phyloP scores from a whole-genome alignment of 2,797 vertebrate species.

The Sebastes paucispinis region DNA sequence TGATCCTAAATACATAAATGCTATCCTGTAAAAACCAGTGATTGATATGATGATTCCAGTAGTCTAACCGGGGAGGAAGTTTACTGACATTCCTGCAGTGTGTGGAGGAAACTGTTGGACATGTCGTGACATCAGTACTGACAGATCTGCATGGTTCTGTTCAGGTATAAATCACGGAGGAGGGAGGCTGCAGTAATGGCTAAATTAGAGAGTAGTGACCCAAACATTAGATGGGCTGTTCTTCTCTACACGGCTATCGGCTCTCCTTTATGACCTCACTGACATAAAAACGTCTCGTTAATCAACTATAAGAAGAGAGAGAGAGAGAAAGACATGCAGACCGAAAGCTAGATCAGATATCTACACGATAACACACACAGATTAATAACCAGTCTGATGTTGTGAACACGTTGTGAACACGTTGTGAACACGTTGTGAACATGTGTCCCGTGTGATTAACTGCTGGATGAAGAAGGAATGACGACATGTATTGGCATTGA shows the following conservation, averaged over 20 bases:
- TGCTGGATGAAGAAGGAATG: neutral
- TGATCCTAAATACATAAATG: slow-evolving; percentile 14
- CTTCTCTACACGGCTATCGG: slow-evolving; percentile 47
- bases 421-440: too few species aligned
- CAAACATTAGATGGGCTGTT: slow-evolving; percentile 52
- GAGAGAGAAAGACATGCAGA: neutral
- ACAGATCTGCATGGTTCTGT: slow-evolving; percentile 73
- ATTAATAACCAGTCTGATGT: neutral
- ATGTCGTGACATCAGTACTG: slow-evolving; percentile 79
- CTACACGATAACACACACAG: neutral
- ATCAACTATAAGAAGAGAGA: neutral
- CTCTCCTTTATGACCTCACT: slow-evolving; percentile 33
- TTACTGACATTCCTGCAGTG: slow-evolving; percentile 50
- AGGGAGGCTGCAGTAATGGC: slow-evolving; percentile 55
- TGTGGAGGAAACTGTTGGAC: slow-evolving; percentile 72
- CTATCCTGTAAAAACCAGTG: slow-evolving; percentile 48
- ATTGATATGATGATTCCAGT: slow-evolving; percentile 60
- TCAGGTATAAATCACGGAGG: slow-evolving; percentile 76
- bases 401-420: too few species aligned
- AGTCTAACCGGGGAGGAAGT: slow-evolving; percentile 60
- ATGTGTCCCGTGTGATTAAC: neutral
- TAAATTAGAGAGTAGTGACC: slow-evolving; percentile 75
- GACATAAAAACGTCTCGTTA: slow-evolving; percentile 18
- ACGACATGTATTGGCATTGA: slow-evolving; percentile 1
- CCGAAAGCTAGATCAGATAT: neutral